Base-by-base conservation (phyloP, 2,888 invertebrate genomes). In the Silvanus unidentatus region DNA sequence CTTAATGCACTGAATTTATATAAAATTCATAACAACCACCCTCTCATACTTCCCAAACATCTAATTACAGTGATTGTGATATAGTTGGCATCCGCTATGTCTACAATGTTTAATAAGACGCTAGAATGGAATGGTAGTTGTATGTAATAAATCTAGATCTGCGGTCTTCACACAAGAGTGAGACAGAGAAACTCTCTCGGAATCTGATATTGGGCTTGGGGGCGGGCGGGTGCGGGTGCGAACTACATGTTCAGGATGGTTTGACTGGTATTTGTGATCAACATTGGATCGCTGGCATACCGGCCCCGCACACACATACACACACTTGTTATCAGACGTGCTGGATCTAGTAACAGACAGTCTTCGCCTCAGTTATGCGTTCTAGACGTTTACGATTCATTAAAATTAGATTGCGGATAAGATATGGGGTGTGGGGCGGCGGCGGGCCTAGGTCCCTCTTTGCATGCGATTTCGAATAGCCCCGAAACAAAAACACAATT, bases 361-460 rank as follows among this genome's bases (percentile, higher is more conserved):
- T 61, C 58, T 58, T 57, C 53, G 57, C 57, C 56, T 56, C 57
- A 60, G 62, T 60, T 63, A 63, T 64, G 63, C 59, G 61, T 53
- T 55, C 61, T 54, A 60, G 65, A 64, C 66, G 55, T 63, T 65
- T 64, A 65, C 63, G 64, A 65, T 66, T 66, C 65, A 66, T 66
- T 66, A 64, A 64, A 65, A 64, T 65, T 65, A 63, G 63, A 65
- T 65, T 62, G 61, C 63, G 55, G 64, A 64, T 64, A 64, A 64
- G 63, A 61, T 64, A 50, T 48, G 8, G 22, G 22, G 22, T 3
- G 8, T 22, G 22, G 22, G 22, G 22, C 22, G 22, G 22, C 8
- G 4, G 22, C 8, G 22, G 22, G 4, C 8, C 8, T 22, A 22
- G 22, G 22, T 22, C 22, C 3, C 22, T 22, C 22, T 22, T n/a